A percentile compares a stretch with the other conserved stretches of the same genome.
Conservation (phyloP, 92 coral and sea anemone genomes). For the Siderastrea siderea region DNA sequence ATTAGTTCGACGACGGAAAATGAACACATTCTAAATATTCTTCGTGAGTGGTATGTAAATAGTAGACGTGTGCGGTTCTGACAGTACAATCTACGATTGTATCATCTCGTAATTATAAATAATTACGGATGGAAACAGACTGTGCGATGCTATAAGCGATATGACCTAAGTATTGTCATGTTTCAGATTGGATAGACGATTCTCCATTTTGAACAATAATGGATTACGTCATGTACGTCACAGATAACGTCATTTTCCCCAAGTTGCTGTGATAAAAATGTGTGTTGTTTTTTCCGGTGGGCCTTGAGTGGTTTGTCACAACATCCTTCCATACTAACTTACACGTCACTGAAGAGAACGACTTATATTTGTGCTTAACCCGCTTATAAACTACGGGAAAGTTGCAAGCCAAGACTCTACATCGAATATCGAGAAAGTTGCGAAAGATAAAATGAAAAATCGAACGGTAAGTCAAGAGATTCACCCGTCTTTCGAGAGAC, state of each 20-base stretch:
- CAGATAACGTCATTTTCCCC: constrained; percentile 5
- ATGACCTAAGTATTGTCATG: not conserved
- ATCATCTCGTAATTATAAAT: not conserved
- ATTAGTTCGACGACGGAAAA: too few species aligned
- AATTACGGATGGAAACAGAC: too few species aligned
- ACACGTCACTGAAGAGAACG: not conserved
- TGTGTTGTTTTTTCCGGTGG: constrained; percentile 6
- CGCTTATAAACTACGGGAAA: not conserved
- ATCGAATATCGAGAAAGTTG: too few species aligned
- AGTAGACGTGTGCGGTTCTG: too few species aligned
- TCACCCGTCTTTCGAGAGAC: too few species aligned
- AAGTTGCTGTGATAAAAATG: not conserved
- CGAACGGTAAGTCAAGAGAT: too few species aligned
- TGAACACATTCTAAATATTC: too few species aligned
- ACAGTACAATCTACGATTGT: not conserved
- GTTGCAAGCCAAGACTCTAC: too few species aligned
- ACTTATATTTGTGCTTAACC: not conserved
- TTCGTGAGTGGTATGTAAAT: too few species aligned
- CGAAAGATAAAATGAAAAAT: too few species aligned
- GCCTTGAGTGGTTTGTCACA: constrained; percentile 2
- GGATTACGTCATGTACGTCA: constrained; percentile 19
- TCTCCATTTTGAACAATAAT: not conserved
- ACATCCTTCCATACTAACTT: not conserved
- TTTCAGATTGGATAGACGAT: not conserved
- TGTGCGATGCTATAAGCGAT: too few species aligned